Evolutionary conservation across 2,888 invertebrate species (phyloP).

Genomic region (Leptopterna dolabrata): DNA sequence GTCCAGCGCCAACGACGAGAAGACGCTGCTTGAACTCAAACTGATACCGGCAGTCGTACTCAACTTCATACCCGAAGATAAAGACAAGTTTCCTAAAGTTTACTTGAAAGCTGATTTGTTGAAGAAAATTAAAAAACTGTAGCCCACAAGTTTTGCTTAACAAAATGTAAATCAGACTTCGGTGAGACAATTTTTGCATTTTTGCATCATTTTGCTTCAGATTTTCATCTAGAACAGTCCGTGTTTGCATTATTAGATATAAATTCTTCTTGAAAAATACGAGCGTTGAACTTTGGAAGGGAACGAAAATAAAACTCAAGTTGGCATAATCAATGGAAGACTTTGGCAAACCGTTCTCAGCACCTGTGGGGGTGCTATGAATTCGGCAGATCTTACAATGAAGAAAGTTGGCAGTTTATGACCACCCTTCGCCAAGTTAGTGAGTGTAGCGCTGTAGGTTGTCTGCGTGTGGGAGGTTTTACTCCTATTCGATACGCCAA

Average conservation of each 20-base stretch:
- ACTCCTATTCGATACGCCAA: not conserved
- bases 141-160: not conserved
- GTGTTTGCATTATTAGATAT: no score
- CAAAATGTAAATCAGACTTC: no score
- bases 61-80: slow-evolving; percentile 70
- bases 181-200: no score
- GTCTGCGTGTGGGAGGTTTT: not conserved
- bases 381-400: not conserved
- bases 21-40: slow-evolving; percentile 80
- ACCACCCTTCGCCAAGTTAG: not conserved
- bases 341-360: not conserved
- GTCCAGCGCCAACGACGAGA: slow-evolving; percentile 74
- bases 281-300: not conserved
- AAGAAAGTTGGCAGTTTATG: not conserved
- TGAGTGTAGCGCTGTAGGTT: not conserved
- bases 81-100: not conserved
- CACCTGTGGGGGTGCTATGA: not conserved
- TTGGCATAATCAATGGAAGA: not conserved
- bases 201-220: no score
- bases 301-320: not conserved
- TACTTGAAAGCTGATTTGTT: slow-evolving; percentile 17
- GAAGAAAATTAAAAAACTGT: slow-evolving; percentile 29
- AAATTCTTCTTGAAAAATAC: no score
- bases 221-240: no score
- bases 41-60: slow-evolving; percentile 87